Evolutionary conservation across 2,888 invertebrate species (phyloP).

Genomic region (Drosophila tanythrix): DNA sequence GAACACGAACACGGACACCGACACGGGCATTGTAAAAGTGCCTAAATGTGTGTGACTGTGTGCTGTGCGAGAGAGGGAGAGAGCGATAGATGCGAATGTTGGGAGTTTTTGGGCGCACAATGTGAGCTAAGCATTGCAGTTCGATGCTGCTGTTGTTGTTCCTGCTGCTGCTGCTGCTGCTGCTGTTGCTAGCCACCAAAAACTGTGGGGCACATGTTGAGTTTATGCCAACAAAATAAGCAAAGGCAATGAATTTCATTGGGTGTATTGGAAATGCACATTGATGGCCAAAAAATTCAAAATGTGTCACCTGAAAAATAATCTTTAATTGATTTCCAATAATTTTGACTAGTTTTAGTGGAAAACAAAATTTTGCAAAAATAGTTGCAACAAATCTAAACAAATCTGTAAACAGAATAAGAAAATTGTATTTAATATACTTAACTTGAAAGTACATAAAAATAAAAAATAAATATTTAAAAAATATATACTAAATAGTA

Average conservation of each 20-base stretch:
- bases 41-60: conserved; percentile 45
- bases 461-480: neutral
- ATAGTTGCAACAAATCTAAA: neutral
- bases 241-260: neutral
- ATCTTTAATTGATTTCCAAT: neutral
- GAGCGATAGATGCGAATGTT: conserved; percentile 13
- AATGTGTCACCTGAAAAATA: neutral
- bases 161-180: conserved; percentile 24
- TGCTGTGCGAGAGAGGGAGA: conserved; percentile 5
- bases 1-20: conserved; percentile 32
- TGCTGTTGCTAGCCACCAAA: conserved; percentile 28
- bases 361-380: neutral
- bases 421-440: neutral
- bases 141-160: conserved; percentile 42
- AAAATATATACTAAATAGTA: neutral
- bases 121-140: conserved; percentile 72
- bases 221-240: neutral
- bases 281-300: neutral
- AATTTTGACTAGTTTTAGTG: neutral
- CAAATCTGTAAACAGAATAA: neutral
- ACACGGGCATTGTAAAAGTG: conserved; percentile 55
- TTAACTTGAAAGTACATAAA: neutral
- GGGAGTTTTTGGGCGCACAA: conserved; percentile 61
- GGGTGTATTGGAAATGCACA: neutral
- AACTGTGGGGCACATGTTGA: conserved; percentile 39